A percentile compares a stretch with the other conserved stretches of the same genome.
phyloP scores from a whole-genome alignment of 1,140 invertebrate genomes.

The Bombus fervidus region DNA sequence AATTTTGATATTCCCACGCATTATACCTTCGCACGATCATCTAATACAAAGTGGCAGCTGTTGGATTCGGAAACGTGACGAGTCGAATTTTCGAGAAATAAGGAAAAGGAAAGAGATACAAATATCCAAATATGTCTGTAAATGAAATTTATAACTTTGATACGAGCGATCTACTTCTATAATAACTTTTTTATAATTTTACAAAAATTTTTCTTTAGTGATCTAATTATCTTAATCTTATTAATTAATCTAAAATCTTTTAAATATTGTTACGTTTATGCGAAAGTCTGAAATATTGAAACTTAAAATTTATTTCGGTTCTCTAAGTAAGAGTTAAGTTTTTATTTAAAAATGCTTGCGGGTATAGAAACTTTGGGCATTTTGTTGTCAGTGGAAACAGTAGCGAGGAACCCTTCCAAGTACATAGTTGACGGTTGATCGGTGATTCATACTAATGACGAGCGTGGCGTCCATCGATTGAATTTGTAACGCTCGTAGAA shows the following conservation, averaged over 20 bases:
- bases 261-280: no score
- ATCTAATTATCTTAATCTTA: no score
- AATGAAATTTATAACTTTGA: no score
- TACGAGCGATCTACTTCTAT: no score
- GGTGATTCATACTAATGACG: conserved; percentile 72
- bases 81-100: neutral
- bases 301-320: no score
- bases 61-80: neutral
- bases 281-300: no score
- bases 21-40: conserved; percentile 9
- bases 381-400: neutral
- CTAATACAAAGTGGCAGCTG: conserved; percentile 13
- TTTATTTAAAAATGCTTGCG: neutral
- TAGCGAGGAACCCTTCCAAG: conserved; percentile 23
- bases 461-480: conserved; percentile 56
- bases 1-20: conserved; percentile 66
- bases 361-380: neutral
- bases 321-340: no score
- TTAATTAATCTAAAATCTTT: no score
- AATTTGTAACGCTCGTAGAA: conserved; percentile 43
- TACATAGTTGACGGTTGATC: conserved; percentile 62
- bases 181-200: no score
- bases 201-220: no score
- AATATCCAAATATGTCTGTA: no score
- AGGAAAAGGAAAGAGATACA: no score